Conservation (phyloP, 2,888 invertebrate species). For the Pandemis heparana region DNA sequence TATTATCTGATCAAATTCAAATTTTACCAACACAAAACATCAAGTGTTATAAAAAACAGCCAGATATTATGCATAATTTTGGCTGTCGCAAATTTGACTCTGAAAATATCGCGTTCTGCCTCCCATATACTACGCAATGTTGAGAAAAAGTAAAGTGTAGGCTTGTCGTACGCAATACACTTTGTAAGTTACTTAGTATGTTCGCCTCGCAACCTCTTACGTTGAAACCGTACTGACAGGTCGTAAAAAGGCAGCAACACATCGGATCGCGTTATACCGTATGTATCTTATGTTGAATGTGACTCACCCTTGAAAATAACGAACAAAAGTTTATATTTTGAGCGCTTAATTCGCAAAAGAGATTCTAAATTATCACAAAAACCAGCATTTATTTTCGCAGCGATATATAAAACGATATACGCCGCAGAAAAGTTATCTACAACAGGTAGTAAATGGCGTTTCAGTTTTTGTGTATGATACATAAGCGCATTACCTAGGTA, state of each 20-base stretch:
- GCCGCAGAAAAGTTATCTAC: no score
- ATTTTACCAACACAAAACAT: no score
- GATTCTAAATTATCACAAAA: no score
- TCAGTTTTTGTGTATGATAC: no score
- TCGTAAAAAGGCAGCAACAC: conserved; percentile 19
- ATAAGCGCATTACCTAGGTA: background rate
- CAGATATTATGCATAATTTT: background rate
- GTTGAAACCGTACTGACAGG: conserved; percentile 25
- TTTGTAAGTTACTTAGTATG: conserved; percentile 25
- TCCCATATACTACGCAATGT: background rate
- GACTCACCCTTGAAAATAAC: background rate
- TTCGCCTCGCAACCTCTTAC: conserved; percentile 15
- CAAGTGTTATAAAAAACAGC: no score
- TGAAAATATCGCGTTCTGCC: background rate
- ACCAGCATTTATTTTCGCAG: no score
- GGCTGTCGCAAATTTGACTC: background rate
- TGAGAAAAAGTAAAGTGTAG: background rate
- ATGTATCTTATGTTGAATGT: background rate
- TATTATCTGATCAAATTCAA: no score
- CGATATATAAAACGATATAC: no score
- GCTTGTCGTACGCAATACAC: conserved; percentile 15
- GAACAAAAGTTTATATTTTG: no score
- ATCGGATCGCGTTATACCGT: background rate
- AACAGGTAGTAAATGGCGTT: no score
- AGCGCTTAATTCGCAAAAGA: no score